Base-by-base conservation (phyloP, 2,888 invertebrate genomes). In the Thereva unica region DNA sequence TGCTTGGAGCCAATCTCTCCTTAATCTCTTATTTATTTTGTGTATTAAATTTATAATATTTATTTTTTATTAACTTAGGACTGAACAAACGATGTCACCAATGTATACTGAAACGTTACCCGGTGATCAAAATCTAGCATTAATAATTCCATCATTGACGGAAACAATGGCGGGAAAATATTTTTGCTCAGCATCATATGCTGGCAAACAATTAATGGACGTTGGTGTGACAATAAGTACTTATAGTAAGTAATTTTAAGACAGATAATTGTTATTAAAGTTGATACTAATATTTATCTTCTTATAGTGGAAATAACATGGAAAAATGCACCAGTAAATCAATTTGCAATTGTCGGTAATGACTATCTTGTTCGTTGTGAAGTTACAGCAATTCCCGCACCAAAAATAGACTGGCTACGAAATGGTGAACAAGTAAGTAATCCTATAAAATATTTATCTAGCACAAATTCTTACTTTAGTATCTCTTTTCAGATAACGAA, bases 381-480 rank as follows among this genome's bases (percentile, higher is more conserved):
- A 78, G 95, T 95, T 0, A 87, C 87, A 68, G 94, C 95, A 0
- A 89, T 89, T 78, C 95, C 95, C 8, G 84, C 90, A 41, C 93
- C 95, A 0, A 85, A 87, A n/a, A 88, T 95, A 8, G 90, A 91
- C 77, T 95, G 95, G 93, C 85, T 90, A 71, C 89, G 89, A 78
- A 89, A 93, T 77, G 90, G 89, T 42, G 86, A 87, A 74, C 82
- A 85, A 69, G 86, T 87, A 81, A 83, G 82, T 23, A 23, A 23
- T 35, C 52, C 23, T 7, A n/a, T 3, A 35, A 44, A 41, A 9
- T 34, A 50, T 38, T 8, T 45, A 42, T 38, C 8, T 55, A 38
- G 34, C 41, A 41, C 38, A 59, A 59, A 38, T 61, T 34, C 38
- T 50, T 23, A 40, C 38, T 10, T 55, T 2, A 23, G 2, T 23